A percentile compares a stretch with the other conserved stretches of the same genome.
These are phyloP conservation scores for Lanius collurio DNA, from an alignment of 2,113 vertebrate genomes.

Conservation along the genomic window DNA sequence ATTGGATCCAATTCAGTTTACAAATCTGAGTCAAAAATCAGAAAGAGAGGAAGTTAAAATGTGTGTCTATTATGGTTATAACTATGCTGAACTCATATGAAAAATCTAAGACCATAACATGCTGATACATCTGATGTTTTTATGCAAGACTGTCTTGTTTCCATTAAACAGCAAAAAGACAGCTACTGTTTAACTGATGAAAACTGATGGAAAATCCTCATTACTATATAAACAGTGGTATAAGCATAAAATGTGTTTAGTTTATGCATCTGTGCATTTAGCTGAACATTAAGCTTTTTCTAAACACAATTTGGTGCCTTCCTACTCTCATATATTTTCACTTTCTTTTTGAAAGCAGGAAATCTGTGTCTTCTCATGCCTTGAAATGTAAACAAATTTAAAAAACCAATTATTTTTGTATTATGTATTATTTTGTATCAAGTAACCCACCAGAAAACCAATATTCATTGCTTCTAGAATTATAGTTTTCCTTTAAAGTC, in stretches of 20 bases:
- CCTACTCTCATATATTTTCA: slow-evolving; percentile 50
- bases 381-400: neutral
- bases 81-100: neutral
- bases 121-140: neutral
- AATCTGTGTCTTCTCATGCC: slow-evolving; percentile 26
- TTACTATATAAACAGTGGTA: slow-evolving; percentile 41
- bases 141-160: slow-evolving; percentile 12
- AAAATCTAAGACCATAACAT: neutral
- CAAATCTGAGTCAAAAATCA: neutral
- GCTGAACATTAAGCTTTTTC: slow-evolving; percentile 23
- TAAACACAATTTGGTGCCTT: slow-evolving; percentile 44
- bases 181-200: slow-evolving; percentile 54
- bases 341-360: slow-evolving; percentile 51
- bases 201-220: slow-evolving; percentile 50
- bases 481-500: neutral
- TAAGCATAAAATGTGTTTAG: slow-evolving; percentile 48
- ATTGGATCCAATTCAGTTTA: neutral
- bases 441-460: neutral
- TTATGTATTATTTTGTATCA: neutral
- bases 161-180: slow-evolving; percentile 5
- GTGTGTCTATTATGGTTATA: neutral
- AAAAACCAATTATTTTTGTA: neutral
- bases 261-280: slow-evolving; percentile 60
- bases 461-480: neutral
- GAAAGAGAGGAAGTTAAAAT: neutral